Evolutionary conservation across 2,888 invertebrate species (phyloP).

Genomic region (Lymantria dispar): DNA sequence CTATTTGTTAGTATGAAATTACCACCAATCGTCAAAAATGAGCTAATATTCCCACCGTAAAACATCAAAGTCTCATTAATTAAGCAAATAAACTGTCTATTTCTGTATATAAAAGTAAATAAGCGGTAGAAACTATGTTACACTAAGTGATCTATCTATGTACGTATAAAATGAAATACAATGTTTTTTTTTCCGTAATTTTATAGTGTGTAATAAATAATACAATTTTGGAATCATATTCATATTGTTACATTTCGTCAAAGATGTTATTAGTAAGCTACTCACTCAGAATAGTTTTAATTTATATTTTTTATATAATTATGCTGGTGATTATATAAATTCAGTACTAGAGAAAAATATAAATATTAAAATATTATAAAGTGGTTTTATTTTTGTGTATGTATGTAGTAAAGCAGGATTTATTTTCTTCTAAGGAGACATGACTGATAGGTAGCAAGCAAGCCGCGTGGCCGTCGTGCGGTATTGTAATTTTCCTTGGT

Average conservation of each 20-base stretch:
- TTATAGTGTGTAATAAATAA: conserved; percentile 19
- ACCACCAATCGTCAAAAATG: conserved; percentile 71
- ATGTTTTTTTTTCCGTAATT: conserved; percentile 23
- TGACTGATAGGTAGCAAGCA: no score
- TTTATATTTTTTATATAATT: conserved; percentile 54
- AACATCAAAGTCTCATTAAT: conserved; percentile 69
- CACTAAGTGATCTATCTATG: conserved; percentile 38
- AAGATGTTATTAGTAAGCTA: conserved; percentile 18
- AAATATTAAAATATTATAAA: conserved; percentile 56
- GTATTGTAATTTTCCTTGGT: no score
- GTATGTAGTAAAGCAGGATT: no score
- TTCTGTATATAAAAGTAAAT: conserved; percentile 56
- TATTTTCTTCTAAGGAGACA: no score
- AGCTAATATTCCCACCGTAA: conserved; percentile 77
- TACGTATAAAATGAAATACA: conserved; percentile 33
- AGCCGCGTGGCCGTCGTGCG: no score
- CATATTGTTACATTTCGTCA: conserved; percentile 21
- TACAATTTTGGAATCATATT: conserved; percentile 21
- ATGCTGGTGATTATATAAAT: conserved; percentile 57
- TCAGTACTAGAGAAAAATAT: conserved; percentile 61
- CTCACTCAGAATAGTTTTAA: conserved; percentile 28
- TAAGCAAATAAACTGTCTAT: conserved; percentile 49
- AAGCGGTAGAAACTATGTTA: conserved; percentile 44
- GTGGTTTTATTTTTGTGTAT: conserved; percentile 38
- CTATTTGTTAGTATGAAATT: conserved; percentile 55